Conservation (phyloP, 2,888 invertebrate species). For the Bhutanitis thaidina region DNA sequence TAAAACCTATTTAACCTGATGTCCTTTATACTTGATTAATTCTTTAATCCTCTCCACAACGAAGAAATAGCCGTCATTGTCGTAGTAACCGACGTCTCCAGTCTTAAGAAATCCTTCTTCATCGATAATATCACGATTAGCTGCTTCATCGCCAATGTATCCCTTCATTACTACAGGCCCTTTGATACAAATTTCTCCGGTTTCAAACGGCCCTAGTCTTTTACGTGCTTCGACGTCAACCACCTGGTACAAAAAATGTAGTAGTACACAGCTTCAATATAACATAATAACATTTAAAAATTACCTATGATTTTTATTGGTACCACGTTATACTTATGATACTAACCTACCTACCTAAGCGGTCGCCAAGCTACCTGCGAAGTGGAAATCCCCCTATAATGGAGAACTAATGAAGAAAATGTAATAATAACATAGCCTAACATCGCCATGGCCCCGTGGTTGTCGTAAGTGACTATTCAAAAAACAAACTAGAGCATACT, state of each 20-base stretch:
- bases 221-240: constrained; percentile 50
- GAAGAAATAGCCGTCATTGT: constrained; percentile 56
- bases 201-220: constrained; percentile 40
- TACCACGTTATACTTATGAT: too few species aligned
- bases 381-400: too few species aligned
- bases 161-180: constrained; percentile 54
- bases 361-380: too few species aligned
- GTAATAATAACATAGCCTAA: too few species aligned
- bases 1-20: constrained; percentile 28
- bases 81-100: constrained; percentile 61
- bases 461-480: too few species aligned
- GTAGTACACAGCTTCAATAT: too few species aligned
- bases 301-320: too few species aligned
- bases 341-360: too few species aligned
- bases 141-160: constrained; percentile 42
- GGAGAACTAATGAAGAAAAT: too few species aligned
- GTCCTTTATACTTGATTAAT: constrained; percentile 60
- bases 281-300: too few species aligned
- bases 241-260: constrained; percentile 39
- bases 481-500: too few species aligned
- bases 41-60: constrained; percentile 60
- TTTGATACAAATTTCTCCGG: constrained; percentile 53
- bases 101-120: constrained; percentile 56
- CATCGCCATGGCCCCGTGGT: too few species aligned
- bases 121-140: constrained; percentile 44